These are phyloP conservation scores for Cirrhinus molitorella DNA, from an alignment of 2,797 vertebrate species.

Conservation along the genomic window DNA sequence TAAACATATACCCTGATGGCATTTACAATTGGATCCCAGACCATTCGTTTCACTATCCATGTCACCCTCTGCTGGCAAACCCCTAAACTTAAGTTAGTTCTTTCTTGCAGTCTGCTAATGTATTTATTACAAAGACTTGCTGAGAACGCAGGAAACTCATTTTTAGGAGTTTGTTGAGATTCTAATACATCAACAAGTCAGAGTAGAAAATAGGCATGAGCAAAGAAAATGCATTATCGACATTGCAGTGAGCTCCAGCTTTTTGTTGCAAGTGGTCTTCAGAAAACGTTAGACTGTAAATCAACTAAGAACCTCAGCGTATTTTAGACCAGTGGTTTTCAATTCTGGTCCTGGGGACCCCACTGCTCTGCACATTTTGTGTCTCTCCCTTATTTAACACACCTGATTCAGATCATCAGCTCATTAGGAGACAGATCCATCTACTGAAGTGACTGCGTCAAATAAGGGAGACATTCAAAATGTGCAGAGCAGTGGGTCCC, in stretches of 20 bases:
- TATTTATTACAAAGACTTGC: not conserved
- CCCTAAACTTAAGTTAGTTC: not conserved
- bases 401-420: no score
- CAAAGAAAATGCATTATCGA: not conserved
- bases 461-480: no score
- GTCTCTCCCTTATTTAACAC: no score
- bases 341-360: no score
- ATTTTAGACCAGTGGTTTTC: not conserved
- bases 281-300: not conserved
- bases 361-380: no score
- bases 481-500: no score
- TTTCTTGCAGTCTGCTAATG: not conserved
- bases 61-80: constrained; percentile 10
- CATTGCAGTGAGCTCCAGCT: not conserved
- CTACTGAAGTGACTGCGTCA: no score
- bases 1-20: not conserved
- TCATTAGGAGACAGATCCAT: no score
- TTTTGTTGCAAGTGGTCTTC: not conserved
- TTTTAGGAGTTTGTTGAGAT: not conserved
- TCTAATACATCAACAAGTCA: not conserved
- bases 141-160: not conserved
- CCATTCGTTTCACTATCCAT: not conserved
- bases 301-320: not conserved
- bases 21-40: not conserved
- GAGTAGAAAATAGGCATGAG: not conserved